A percentile compares a stretch with the other conserved stretches of the same genome.
Evolutionary conservation across 2,797 vertebrate species (phyloP).

Genomic region (Acanthurus tractus): DNA sequence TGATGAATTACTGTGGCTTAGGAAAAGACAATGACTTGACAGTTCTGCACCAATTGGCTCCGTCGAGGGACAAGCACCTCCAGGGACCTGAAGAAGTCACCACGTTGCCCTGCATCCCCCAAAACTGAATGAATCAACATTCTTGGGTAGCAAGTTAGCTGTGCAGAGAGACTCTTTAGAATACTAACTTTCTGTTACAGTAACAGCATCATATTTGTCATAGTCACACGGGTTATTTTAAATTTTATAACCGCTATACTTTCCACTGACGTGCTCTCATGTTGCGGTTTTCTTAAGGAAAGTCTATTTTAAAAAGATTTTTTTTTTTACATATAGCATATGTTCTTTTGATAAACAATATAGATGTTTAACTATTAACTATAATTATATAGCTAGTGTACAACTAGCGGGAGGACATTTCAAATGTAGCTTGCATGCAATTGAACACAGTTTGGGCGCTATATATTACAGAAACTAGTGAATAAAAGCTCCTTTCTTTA

Average conservation of each 20-base stretch:
- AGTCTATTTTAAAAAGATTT: neutral
- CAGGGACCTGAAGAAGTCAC: slow-evolving; percentile 25
- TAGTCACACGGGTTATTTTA: too few relatives aligned
- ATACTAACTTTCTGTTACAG: neutral
- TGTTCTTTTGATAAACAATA: too few relatives aligned
- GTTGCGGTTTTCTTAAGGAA: neutral
- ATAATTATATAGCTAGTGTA: too few relatives aligned
- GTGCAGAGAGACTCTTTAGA: neutral
- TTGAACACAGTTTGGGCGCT: neutral
- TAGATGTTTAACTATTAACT: too few relatives aligned
- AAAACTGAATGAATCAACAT: slow-evolving; percentile 25
- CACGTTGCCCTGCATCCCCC: neutral
- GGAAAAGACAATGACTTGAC: slow-evolving; percentile 81
- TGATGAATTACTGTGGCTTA: slow-evolving; percentile 80
- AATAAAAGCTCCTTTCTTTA: neutral
- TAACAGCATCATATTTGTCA: neutral
- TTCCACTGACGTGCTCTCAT: neutral
- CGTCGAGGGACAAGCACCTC: slow-evolving; percentile 24
- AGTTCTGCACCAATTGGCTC: slow-evolving; percentile 58
- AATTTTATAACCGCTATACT: neutral
- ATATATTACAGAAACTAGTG: neutral
- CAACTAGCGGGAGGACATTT: neutral
- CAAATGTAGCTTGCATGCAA: neutral
- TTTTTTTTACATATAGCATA: too few relatives aligned
- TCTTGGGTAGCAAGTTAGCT: neutral